Base-by-base conservation (phyloP, 2,113 vertebrate species). In the Lanius collurio region DNA sequence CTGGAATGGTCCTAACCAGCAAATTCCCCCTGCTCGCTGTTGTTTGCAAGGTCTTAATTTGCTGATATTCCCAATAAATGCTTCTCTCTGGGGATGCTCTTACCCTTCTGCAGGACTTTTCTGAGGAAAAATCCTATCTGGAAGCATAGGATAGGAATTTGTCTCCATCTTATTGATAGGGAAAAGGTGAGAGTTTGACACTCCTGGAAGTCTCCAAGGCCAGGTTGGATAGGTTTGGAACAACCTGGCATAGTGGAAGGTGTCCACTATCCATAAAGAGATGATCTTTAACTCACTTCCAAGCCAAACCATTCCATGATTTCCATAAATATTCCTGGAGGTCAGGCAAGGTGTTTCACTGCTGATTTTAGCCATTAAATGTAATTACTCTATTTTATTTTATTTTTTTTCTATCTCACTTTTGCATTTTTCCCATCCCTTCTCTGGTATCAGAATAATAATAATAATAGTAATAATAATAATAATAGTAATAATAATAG, bases 361-460 rank as follows among this genome's bases (percentile, higher is more conserved):
- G 49, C 53, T 55, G 35, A 31, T 70, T 94, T 78, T 68, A 79
- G 37, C 85, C 46, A 10, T 59, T 24, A 57, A 44, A 12, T 52
- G 6, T 13, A 44, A 82, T 41, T 71, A 47, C 7, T 68, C 19
- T 23, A 6, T 37, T 33, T n/a, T 19, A 5, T 9, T 18, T 8
- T 26, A 31, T 13, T 42, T 57, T 28, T 4, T 22, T 85, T 42
- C n/a, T 56, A 2, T 42, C 52, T 63, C 30, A 5, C 16, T 44
- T 0, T 1, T 14, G 4, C 59, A 6, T 67, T 82, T 87, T 87
- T 2, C 68, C 55, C 46, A n/a, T 26, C 44, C 15, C 0, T 42
- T 39, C 59, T 47, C 60, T 55, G 85, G 30, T 56, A 64, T 7
- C 78, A 19, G 15, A 33, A 63, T 28, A 31, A 47, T 27, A 87